These are phyloP conservation scores for Carposina sasakii DNA, from an alignment of 1,140 invertebrate genomes.

Conservation along the genomic window DNA sequence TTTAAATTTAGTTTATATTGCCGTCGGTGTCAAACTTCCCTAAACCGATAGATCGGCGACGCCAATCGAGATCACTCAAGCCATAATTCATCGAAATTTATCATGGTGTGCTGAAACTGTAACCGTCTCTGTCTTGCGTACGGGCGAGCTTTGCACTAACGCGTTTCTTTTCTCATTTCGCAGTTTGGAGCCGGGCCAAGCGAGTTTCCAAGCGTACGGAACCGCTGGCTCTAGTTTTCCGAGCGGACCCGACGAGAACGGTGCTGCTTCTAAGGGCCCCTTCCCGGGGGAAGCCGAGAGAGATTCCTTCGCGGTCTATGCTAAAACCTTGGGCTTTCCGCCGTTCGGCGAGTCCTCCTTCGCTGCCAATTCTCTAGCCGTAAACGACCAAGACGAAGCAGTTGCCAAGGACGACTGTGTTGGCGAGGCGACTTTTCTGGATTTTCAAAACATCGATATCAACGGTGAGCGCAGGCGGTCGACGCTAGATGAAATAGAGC, in stretches of 20 bases:
- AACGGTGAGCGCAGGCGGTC: slow-evolving; percentile 44
- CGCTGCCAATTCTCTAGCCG: slow-evolving; percentile 25
- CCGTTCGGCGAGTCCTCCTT: slow-evolving; percentile 36
- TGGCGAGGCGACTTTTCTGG: slow-evolving; percentile 62
- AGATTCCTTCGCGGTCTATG: slow-evolving; percentile 44
- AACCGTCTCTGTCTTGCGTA: slow-evolving; percentile 59
- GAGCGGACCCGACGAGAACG: slow-evolving; percentile 59
- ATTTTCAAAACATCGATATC: slow-evolving; percentile 52
- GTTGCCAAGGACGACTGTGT: slow-evolving; percentile 48
- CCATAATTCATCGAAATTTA: slow-evolving; percentile 64
- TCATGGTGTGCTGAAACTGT: slow-evolving; percentile 49
- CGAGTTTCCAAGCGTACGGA: slow-evolving; percentile 67
- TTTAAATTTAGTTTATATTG: slow-evolving; percentile 54
- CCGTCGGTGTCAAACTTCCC: slow-evolving; percentile 52
- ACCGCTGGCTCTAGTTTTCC: slow-evolving; percentile 67
- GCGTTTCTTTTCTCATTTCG: slow-evolving; percentile 70
- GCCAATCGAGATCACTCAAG: slow-evolving; percentile 57
- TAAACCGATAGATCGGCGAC: slow-evolving; percentile 54
- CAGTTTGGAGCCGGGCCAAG: slow-evolving; percentile 72
- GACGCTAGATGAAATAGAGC: slow-evolving; percentile 64
- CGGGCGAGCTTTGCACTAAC: slow-evolving; percentile 55
- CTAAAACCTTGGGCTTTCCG: slow-evolving; percentile 38
- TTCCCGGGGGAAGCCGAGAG: slow-evolving; percentile 44
- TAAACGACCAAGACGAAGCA: slow-evolving; percentile 31
- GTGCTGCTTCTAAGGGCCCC: slow-evolving; percentile 49